Percentiles rank a stretch among this genome's conserved stretches.
phyloP scores from a whole-genome alignment of 2,888 invertebrate genomes.

The Sepioteuthis lessoniana region DNA sequence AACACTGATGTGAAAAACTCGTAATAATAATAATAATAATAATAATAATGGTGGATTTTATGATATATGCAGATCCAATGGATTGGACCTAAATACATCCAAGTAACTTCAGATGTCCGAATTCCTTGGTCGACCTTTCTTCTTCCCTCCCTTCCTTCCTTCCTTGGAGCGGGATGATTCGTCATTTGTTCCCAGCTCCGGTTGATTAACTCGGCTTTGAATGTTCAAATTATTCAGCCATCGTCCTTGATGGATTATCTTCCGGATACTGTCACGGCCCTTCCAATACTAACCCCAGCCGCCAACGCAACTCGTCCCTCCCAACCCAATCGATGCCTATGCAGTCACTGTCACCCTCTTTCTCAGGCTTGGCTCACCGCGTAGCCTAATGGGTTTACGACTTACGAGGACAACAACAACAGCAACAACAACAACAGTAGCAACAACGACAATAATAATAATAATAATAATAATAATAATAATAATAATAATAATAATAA shows the following conservation, averaged over 20 bases:
- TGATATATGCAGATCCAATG: neutral
- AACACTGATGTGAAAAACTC: too few species aligned
- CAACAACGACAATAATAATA: too few species aligned
- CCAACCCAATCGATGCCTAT: neutral
- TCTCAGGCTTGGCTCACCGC: neutral
- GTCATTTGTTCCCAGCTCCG: neutral
- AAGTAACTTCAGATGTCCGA: neutral
- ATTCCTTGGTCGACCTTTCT: neutral
- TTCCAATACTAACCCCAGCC: neutral
- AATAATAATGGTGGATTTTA: neutral
- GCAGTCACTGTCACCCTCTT: neutral
- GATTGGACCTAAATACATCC: neutral
- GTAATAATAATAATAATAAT: neutral
- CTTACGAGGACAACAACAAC: neutral
- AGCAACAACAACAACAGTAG: too few species aligned
- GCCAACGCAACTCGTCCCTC: too few species aligned
- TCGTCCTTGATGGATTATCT: neutral
- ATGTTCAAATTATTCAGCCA: neutral
- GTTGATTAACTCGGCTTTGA: neutral
- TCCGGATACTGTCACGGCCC: neutral
- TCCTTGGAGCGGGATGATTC: neutral
- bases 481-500: too few species aligned
- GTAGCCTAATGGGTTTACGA: neutral
- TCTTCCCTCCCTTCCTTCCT: neutral
- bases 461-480: too few species aligned